Conservation (phyloP, 2,797 vertebrate genomes). For the Bradypodion pumilum region DNA sequence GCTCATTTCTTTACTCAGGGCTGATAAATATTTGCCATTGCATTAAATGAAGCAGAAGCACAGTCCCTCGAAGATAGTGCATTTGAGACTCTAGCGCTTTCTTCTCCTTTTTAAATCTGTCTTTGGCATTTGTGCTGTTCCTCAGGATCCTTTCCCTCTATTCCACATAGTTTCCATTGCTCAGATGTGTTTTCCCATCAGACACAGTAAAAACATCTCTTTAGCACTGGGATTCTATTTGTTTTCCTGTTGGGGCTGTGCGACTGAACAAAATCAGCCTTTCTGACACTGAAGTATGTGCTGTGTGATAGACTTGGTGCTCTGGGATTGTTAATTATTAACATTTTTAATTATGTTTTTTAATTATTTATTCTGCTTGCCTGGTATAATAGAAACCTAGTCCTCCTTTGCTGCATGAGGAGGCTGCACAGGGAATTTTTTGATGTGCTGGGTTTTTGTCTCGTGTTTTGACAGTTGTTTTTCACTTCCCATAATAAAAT, state of each 20-base stretch:
- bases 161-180: constrained; percentile 18
- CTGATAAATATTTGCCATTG: background rate
- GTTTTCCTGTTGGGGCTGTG: constrained; percentile 3
- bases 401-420: constrained; percentile 58
- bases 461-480: constrained; percentile 67
- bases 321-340: constrained; percentile 67
- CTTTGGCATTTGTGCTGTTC: constrained; percentile 43
- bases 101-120: background rate
- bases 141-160: background rate
- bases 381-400: constrained; percentile 45
- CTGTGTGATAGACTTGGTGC: constrained; percentile 11
- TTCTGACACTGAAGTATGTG: background rate
- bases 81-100: background rate
- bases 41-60: background rate
- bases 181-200: constrained; percentile 21
- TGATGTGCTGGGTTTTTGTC: constrained; percentile 56
- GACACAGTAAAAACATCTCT: background rate
- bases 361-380: constrained; percentile 67
- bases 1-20: background rate
- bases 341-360: constrained; percentile 64
- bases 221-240: constrained; percentile 19
- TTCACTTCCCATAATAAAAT: constrained; percentile 66
- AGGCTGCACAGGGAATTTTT: constrained; percentile 61
- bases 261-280: constrained; percentile 13
- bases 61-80: constrained; percentile 10